A percentile compares a stretch with the other conserved stretches of the same genome.
Evolutionary conservation across 2,113 vertebrate species (phyloP).

Genomic region (Bucco capensis): DNA sequence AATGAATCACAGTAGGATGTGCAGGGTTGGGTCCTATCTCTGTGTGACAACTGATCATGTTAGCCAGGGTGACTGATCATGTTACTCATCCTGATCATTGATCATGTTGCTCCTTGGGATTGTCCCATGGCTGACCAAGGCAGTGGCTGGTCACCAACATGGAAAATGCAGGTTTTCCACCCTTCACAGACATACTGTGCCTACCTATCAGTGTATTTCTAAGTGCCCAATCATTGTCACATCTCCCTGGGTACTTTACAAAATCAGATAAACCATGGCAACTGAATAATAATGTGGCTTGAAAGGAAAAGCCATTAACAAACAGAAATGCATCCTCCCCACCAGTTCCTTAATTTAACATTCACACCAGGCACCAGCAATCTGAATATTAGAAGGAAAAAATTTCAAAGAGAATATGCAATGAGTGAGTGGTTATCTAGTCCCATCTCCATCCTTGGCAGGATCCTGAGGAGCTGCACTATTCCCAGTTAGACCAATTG

Average conservation of each 20-base stretch:
- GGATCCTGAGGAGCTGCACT: neutral
- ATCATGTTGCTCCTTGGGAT: no score
- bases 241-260: constrained; percentile 33
- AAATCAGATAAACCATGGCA: constrained; percentile 65
- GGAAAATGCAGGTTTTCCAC: neutral
- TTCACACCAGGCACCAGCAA: constrained; percentile 29
- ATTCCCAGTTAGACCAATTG: neutral
- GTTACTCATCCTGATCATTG: no score
- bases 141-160: neutral
- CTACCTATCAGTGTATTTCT: constrained; percentile 16
- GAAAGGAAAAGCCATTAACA: constrained; percentile 59
- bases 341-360: constrained; percentile 43
- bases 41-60: no score
- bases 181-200: neutral
- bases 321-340: constrained; percentile 40
- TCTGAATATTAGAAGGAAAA: constrained; percentile 12
- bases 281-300: constrained; percentile 60
- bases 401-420: constrained; percentile 39
- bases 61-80: no score
- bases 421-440: constrained; percentile 8
- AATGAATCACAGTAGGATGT: neutral
- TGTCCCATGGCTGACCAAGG: neutral
- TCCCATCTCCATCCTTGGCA: neutral
- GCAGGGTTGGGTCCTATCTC: no score
- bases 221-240: constrained; percentile 9